Base-by-base conservation (phyloP, 2,113 vertebrate species). In the Herpailurus yagouaroundi region DNA sequence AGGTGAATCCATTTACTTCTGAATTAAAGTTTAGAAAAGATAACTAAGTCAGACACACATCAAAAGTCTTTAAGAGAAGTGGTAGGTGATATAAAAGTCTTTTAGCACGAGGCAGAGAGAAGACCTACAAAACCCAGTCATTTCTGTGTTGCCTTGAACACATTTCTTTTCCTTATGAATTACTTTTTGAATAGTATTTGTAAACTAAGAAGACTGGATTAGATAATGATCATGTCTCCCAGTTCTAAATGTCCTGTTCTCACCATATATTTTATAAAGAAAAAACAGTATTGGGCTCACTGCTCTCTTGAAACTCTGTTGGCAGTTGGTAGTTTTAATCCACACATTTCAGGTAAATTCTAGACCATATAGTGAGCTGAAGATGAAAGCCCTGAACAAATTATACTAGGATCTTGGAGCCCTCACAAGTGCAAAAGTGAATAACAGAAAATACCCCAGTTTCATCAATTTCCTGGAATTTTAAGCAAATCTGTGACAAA, bases 401-500 rank as follows among this genome's bases (percentile, higher is more conserved):
- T 4, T 23, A 41, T 48, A 18, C 36, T 33, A 73, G 66, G 38
- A 36, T 36, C 31, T 68, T 55, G 48, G n/a, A 73, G 13, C 33
- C 41, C 64, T n/a, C 14, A n/a, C 19, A 89, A 64, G 33, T 68
- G 60, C 36, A 86, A 93, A 91, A 89, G 25, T 19, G 3, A 82
- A 1, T 31, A 52, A 60, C 7, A 66, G 66, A 33, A 97, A 97
- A 93, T 14, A 57, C 1, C 9, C 9, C 6, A 52, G 13, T 94
- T n/a, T 63, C 52, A 18, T 55, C 31, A 25, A 45, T 74, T 94
- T 92, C 63, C 18, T 25, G 12, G 38, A 83, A 66, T 74, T 71
- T 76, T 79, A 86, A 79, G 41, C 16, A 74, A 83, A 97, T 84
- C 15, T 63, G 41, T 60, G 50, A 82, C 19, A 36, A 95, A 96